Conservation (phyloP, 2,888 invertebrate species). For the Tetragonula carbonaria region DNA sequence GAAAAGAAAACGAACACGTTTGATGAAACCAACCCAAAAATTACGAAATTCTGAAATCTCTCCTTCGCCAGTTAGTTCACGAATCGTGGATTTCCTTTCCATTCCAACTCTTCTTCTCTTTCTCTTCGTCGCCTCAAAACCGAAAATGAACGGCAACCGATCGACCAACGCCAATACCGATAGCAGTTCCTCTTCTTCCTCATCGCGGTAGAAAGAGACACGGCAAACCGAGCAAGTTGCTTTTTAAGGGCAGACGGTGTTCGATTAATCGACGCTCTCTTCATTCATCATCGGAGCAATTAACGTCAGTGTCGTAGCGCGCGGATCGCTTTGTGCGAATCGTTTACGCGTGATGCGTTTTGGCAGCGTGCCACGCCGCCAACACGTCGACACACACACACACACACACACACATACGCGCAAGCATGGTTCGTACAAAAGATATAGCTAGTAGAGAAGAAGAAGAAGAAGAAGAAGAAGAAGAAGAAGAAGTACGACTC, state of each 20-base stretch:
- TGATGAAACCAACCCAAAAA: not conserved
- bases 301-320: constrained; percentile 57
- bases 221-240: not conserved
- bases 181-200: not conserved
- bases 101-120: not conserved
- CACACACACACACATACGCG: not conserved
- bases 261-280: constrained; percentile 61
- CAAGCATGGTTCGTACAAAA: too few relatives aligned
- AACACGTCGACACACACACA: not conserved
- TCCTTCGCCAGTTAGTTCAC: not conserved
- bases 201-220: not conserved
- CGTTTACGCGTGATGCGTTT: constrained; percentile 57
- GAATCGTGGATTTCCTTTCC: not conserved
- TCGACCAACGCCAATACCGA: not conserved
- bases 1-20: too few relatives aligned
- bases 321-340: constrained; percentile 31
- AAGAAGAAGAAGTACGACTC: constrained; percentile 4
- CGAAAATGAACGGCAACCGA: not conserved
- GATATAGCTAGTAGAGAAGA: not conserved
- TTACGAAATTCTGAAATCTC: not conserved
- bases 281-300: constrained; percentile 64
- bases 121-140: not conserved
- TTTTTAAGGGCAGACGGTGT: constrained; percentile 11
- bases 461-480: not conserved
- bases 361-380: constrained; percentile 36